Evolutionary conservation across 2,888 invertebrate species (phyloP).

Genomic region (Acholoe squamosa): DNA sequence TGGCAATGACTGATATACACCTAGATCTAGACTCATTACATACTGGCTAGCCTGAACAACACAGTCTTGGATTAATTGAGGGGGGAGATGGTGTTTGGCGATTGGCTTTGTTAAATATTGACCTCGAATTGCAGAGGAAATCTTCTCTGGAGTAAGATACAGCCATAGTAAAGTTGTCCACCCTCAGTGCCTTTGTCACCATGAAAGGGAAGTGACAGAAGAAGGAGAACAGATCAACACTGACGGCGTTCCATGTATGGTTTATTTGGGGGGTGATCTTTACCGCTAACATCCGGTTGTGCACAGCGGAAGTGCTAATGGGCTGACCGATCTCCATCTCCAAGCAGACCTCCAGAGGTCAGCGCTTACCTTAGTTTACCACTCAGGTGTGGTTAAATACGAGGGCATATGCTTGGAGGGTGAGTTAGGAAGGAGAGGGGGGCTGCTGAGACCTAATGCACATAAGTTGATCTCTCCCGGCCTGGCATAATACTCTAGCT

Average conservation of each 20-base stretch:
- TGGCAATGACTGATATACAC: too few species aligned
- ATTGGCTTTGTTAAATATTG: background rate
- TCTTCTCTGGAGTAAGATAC: background rate
- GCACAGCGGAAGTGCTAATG: constrained; percentile 28
- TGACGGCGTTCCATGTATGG: background rate
- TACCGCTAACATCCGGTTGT: constrained; percentile 31
- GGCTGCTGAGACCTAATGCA: constrained; percentile 1
- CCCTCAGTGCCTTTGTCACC: background rate
- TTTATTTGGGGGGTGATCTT: constrained; percentile 31
- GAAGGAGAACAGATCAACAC: background rate
- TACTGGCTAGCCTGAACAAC: too few species aligned
- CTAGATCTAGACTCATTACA: too few species aligned
- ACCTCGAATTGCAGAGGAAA: background rate
- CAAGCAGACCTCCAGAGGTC: background rate
- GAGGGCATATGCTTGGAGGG: background rate
- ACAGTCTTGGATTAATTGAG: too few species aligned
- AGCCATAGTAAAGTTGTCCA: background rate
- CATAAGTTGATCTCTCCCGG: background rate
- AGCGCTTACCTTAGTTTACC: too few species aligned
- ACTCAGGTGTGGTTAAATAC: background rate
- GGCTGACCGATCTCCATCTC: background rate
- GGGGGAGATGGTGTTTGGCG: too few species aligned
- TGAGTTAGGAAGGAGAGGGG: background rate
- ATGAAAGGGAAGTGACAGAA: background rate
- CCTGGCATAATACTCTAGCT: background rate